Base-by-base conservation (phyloP, 2,113 vertebrate species). In the Pterophyllum scalare region DNA sequence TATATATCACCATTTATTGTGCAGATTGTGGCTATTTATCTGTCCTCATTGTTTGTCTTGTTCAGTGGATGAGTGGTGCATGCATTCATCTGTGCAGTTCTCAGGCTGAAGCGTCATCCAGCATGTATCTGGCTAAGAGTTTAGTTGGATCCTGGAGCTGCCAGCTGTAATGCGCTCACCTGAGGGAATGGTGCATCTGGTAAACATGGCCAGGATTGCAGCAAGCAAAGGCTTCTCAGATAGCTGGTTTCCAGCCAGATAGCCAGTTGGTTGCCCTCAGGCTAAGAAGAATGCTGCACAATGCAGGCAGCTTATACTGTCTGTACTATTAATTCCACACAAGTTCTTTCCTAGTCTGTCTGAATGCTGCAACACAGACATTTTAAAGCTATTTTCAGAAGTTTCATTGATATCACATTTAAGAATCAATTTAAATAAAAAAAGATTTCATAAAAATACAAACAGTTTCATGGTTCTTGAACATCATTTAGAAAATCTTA, bases 181-280 rank as follows among this genome's bases (percentile, higher is more conserved):
- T 90, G 84, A 92, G 93, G 94, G 92, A 88, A 76, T n/a, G 59
- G 79, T 92, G 91, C 94, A 94, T 92, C 91, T 94, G 93, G 93
- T 93, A 92, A 94, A 94, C 91, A 93, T 79, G 88, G 84, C 80
- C 64, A 33, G 75, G 62, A 31, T 49, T 31, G 38, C 3, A 8
- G 86, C 89, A 87, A 90, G 75, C 78, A 79, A 74, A 77, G 81
- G 62, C 82, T 89, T 88, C n/a, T 15, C 89, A 86, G 67, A 85
- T 86, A 84, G 58, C 89, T 89, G 91, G 92, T 81, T 56, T 54
- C 28, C 7, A 62, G 91, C 90, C 93, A 95, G 93, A 79, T 82
- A 84, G 86, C 81, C 92, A 94, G 85, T 89, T 94, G 94, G 88
- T 79, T 56, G 82, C 89, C 92, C 83, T 20, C 38, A 83, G 91